Evolutionary conservation across 2,797 vertebrate species (phyloP), one percentile per base, ranked within the genome.

Genomic region (Psittacula echo): DNA sequence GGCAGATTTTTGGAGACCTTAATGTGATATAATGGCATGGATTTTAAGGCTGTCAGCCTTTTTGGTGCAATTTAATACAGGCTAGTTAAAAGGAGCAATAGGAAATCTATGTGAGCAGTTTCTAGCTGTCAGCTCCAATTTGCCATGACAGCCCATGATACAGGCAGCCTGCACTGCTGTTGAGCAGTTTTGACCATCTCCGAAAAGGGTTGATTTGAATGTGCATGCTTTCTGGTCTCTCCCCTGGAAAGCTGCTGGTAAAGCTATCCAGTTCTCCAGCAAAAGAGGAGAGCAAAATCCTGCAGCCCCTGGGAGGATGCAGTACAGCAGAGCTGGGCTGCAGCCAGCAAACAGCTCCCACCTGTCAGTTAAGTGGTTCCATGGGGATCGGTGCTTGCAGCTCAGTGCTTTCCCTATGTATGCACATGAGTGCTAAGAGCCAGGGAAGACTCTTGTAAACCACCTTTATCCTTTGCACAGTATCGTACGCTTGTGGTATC

Each of bases 51-150:
- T 68, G 88, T 95, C 96, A 95, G 90, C 91, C 94, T 87, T 96
- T 97, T 95, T 87, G 95, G 78, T 93, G 95, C 96, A 96, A 98
- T 93, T 96, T 90, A 97, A 95, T 96, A 96, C 85, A 79, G 74
- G 70, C 81, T 90, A 73, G 85, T 95, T 96, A 76, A 93, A 96
- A 95, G 80, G 80, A 93, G 95, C 97, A 97, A 91, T 85, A 96
- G 96, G 95, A 98, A 98, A 97, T 98, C 97, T 58, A 96, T 97
- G 94, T 91, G 90, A 97, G 94, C 93, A 90, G 93, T 96, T 98
- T 97, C 96, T 85, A 97, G 94, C 94, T 97, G 95, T 97, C 93
- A 87, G 90, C 85, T 97, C 91, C 91, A 87, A 97, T 98, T 96
- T 96, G 89, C 94, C 76, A 27, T 41, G 95, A 96, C 41, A 77